A percentile compares a stretch with the other conserved stretches of the same genome.
These are phyloP conservation scores for Notoglanidium macrostoma DNA, from an alignment of 2,797 vertebrate species.

Conservation along the genomic window DNA sequence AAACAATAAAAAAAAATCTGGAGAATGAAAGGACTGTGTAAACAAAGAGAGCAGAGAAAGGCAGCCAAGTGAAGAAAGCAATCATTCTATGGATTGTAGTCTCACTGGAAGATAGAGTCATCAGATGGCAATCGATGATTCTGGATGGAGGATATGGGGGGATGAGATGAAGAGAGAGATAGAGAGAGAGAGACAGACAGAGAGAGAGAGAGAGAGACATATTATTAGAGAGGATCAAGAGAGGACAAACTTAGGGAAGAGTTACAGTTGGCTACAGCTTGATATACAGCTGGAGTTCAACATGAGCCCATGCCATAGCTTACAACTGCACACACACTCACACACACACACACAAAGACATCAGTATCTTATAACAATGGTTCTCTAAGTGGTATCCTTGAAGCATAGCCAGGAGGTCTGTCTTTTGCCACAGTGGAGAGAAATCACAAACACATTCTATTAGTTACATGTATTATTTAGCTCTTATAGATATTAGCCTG, in stretches of 20 bases:
- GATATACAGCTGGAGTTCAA: not conserved
- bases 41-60: slow-evolving; percentile 24
- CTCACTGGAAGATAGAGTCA: slow-evolving; percentile 31
- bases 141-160: not conserved
- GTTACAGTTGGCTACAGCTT: slow-evolving; percentile 31
- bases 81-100: slow-evolving; percentile 39
- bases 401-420: not conserved
- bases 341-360: not conserved
- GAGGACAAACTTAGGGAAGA: slow-evolving; percentile 33
- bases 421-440: not conserved
- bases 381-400: not conserved
- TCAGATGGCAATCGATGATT: slow-evolving; percentile 42
- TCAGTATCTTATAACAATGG: not conserved
- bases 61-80: slow-evolving; percentile 18
- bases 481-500: not conserved
- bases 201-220: not conserved
- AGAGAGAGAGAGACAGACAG: slow-evolving; percentile 13
- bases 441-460: not conserved
- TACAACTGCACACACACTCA: not conserved
- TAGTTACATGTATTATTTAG: slow-evolving; percentile 1
- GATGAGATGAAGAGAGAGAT: not conserved
- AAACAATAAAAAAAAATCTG: slow-evolving; percentile 26
- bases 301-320: not conserved
- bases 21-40: slow-evolving; percentile 14
- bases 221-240: not conserved